Evolutionary conservation across 2,113 vertebrate genomes (phyloP), one percentile per base, ranked within the genome.

Genomic region (Castor canadensis): DNA sequence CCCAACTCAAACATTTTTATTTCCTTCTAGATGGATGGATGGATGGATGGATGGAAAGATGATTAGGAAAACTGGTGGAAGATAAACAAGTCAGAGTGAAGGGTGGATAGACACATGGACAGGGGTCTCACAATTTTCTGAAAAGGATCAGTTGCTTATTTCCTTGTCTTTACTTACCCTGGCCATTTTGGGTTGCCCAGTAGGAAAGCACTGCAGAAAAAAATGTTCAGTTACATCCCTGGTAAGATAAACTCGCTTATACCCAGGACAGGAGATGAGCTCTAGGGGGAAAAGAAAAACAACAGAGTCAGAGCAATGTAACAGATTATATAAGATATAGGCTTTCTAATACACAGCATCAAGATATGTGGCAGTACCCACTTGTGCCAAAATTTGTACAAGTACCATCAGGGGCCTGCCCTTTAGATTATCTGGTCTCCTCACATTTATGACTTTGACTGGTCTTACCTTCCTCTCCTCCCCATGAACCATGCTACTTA

Each of bases 191-290:
- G 96, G 92, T 71, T 92, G 94, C 91, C 71, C 90, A 92, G 67
- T 20, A 52, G 96, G 38, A 95, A 98, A 95, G 35, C 96, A 97
- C 87, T 97, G 93, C 72, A 98, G 96, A 95, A 98, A 97, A 95
- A 97, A 98, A 96, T 97, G 97, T 96, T 98, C 98, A 96, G 97
- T 98, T 97, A 99, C 98, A 98, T 99, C 98, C 93, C 97, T 98
- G 96, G 98, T 97, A 97, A 98, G 97, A 87, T 96, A 97, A 8
- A 97, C 97, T 91, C 62, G 90, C 67, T 97, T 97, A 95, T 97
- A 98, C 71, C 93, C 93, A 75, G 97, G 97, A 82, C 97, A 98
- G 96, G 95, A 98, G 97, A 98, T 95, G 83, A 98, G 93, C 95
- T 97, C 98, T 99, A 95, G 52, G 4, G 35, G 20, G 5, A n/a